Evolutionary conservation across 2,888 invertebrate genomes (phyloP).

Genomic region (Papilio demoleus): DNA sequence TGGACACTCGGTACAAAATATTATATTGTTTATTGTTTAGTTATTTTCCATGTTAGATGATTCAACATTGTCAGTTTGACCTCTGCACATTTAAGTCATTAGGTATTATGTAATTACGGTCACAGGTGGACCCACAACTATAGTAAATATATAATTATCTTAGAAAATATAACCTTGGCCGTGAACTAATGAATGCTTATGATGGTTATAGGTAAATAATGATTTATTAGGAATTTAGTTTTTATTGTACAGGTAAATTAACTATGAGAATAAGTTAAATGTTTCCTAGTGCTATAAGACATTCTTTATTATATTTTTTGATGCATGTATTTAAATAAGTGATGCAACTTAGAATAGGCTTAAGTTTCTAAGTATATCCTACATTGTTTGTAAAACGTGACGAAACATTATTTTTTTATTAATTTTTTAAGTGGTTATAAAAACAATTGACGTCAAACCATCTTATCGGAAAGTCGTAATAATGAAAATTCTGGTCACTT

Average conservation of each 20-base stretch:
- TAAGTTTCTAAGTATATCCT: neutral
- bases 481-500: conserved; percentile 1
- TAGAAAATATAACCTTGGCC: neutral
- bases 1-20: neutral
- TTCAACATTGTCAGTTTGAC: conserved; percentile 17
- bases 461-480: conserved; percentile 15
- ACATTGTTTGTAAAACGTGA: conserved; percentile 39
- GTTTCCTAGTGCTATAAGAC: too few relatives aligned
- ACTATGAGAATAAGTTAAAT: too few relatives aligned
- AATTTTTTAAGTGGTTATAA: conserved; percentile 32
- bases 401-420: conserved; percentile 23
- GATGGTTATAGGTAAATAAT: conserved; percentile 8
- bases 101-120: conserved; percentile 25
- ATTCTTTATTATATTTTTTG: too few relatives aligned
- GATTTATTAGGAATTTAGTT: too few relatives aligned
- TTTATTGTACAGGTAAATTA: too few relatives aligned
- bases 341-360: conserved; percentile 2
- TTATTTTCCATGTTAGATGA: conserved; percentile 10
- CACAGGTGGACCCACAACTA: conserved; percentile 13
- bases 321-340: neutral
- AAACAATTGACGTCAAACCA: conserved; percentile 37
- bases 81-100: conserved; percentile 25
- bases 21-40: neutral
- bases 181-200: conserved; percentile 3
- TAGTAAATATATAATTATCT: conserved; percentile 21